These are phyloP conservation scores for Manacus vitellinus DNA, from an alignment of 2,113 vertebrate genomes.

Conservation along the genomic window DNA sequence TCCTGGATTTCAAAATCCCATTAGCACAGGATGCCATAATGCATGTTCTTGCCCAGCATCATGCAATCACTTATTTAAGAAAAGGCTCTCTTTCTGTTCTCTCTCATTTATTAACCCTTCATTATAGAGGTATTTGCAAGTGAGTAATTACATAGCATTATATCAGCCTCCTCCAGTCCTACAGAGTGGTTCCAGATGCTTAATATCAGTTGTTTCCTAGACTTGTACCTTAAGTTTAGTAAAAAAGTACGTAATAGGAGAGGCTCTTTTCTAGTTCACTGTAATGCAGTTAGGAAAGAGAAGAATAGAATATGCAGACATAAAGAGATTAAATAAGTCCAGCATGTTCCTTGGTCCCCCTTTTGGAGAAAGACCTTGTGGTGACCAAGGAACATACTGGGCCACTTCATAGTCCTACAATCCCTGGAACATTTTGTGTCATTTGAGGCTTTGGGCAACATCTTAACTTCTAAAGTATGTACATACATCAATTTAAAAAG, in stretches of 20 bases:
- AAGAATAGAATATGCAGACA: neutral
- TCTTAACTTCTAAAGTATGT: neutral
- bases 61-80: neutral
- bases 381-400: neutral
- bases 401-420: accelerated
- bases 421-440: neutral
- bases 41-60: accelerated
- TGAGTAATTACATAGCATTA: neutral
- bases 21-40: neutral
- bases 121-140: neutral
- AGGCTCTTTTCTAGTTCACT: neutral
- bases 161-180: neutral
- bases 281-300: neutral
- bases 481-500: neutral
- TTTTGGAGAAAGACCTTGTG: neutral
- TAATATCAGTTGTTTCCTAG: neutral
- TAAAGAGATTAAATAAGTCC: neutral
- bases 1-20: neutral
- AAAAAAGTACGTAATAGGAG: accelerated
- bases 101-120: neutral
- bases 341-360: neutral
- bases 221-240: neutral
- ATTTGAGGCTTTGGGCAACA: neutral
- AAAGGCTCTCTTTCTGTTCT: neutral
- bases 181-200: neutral